Evolutionary conservation across 2,888 invertebrate genomes (phyloP).

Genomic region (Aleiodes testaceus): DNA sequence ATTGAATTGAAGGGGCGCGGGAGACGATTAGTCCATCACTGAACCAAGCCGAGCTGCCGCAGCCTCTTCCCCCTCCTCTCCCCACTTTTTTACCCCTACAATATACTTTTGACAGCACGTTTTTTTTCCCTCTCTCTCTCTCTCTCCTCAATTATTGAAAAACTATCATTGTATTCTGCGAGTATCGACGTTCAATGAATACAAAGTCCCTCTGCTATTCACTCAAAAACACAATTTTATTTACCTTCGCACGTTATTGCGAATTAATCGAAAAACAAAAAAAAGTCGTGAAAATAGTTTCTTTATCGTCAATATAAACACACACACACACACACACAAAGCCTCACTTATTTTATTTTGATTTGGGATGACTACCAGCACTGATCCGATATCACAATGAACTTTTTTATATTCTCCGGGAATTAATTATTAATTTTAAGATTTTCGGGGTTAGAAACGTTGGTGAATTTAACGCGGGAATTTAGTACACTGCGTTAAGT

Average conservation of each 20-base stretch:
- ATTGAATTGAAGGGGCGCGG: not conserved
- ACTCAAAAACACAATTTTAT: not conserved
- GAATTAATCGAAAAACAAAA: too few species aligned
- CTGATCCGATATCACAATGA: too few species aligned
- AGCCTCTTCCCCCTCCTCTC: constrained; percentile 12
- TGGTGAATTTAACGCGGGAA: too few species aligned
- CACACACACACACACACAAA: too few species aligned
- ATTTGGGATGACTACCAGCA: too few species aligned
- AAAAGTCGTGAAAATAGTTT: too few species aligned
- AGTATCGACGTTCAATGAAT: constrained; percentile 13
- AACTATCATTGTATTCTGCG: constrained; percentile 6
- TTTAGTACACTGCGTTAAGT: too few species aligned
- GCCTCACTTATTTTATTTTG: too few species aligned
- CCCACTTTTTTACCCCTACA: not conserved
- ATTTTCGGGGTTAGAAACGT: too few species aligned
- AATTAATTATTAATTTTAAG: too few species aligned
- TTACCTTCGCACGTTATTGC: not conserved
- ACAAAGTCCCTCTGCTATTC: not conserved
- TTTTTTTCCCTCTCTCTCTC: constrained; percentile 7
- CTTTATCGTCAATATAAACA: too few species aligned
- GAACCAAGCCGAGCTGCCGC: constrained; percentile 4
- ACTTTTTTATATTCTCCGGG: too few species aligned
- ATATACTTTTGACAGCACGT: constrained; percentile 29
- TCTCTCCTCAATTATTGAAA: constrained; percentile 15
- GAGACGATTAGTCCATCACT: constrained; percentile 21